Conservation (phyloP, 2,797 vertebrate genomes). For the Salmo trutta region DNA sequence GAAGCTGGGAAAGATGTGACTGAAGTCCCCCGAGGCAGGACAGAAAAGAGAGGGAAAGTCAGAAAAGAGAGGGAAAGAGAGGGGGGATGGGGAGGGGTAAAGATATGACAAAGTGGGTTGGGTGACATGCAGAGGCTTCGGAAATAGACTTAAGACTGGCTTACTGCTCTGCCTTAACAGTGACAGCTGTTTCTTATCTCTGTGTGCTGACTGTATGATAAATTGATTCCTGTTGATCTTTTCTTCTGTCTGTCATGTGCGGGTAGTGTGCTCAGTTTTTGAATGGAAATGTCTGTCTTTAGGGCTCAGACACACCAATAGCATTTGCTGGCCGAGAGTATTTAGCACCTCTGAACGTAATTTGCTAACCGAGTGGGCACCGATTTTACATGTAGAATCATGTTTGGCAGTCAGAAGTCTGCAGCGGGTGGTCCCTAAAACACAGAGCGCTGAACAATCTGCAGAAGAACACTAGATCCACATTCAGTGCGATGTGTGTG, state of each 20-base stretch:
- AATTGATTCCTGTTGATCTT: background rate
- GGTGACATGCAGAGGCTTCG: background rate
- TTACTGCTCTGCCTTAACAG: background rate
- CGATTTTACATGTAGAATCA: too few species aligned
- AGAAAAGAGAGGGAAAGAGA: background rate
- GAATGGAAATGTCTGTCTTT: background rate
- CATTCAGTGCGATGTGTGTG: too few species aligned
- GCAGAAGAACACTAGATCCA: too few species aligned
- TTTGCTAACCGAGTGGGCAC: too few species aligned
- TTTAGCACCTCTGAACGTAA: too few species aligned
- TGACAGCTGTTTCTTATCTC: background rate
- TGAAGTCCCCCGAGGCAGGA: background rate
- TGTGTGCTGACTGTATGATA: background rate
- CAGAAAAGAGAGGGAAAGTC: background rate
- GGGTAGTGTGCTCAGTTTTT: background rate
- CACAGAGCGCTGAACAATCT: too few species aligned
- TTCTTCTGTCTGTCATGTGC: background rate
- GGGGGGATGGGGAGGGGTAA: background rate
- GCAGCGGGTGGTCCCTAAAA: too few species aligned
- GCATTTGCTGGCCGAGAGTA: too few species aligned
- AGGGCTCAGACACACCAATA: background rate
- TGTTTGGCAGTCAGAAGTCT: too few species aligned
- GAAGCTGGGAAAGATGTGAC: slow-evolving; percentile 35
- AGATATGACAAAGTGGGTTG: slow-evolving; percentile 9
- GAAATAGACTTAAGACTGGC: background rate